Conservation (phyloP, 2,888 invertebrate species). For the Furcula furcula region DNA sequence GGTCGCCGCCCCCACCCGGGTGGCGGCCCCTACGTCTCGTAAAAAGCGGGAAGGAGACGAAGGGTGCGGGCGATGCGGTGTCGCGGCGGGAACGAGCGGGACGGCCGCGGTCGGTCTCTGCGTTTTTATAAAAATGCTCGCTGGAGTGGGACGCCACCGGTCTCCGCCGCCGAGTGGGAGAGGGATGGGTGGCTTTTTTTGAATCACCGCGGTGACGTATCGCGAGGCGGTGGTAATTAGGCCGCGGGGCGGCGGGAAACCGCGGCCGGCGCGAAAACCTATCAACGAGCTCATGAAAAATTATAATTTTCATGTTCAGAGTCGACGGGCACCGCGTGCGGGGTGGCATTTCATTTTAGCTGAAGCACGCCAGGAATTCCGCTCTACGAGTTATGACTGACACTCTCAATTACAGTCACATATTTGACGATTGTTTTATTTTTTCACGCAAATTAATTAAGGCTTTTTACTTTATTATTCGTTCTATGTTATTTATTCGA, state of each 20-base stretch:
- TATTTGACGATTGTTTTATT: not conserved
- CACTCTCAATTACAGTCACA: constrained; percentile 37
- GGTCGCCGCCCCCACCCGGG: constrained; percentile 79
- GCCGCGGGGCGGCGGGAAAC: constrained; percentile 80
- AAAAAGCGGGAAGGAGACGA: constrained; percentile 83
- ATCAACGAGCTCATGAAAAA: constrained; percentile 81
- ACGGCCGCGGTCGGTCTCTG: constrained; percentile 76
- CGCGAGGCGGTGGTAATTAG: constrained; percentile 78
- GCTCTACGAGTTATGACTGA: constrained; percentile 43
- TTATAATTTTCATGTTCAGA: constrained; percentile 76
- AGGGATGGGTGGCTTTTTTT: constrained; percentile 78
- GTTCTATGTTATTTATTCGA: no score
- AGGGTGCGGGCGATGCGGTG: constrained; percentile 70
- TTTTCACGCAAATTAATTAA: not conserved
- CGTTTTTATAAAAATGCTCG: constrained; percentile 81
- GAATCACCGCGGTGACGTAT: constrained; percentile 79
- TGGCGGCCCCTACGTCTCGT: constrained; percentile 81
- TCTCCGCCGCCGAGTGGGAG: constrained; percentile 48
- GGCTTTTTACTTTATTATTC: not conserved
- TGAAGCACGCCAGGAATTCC: constrained; percentile 57
- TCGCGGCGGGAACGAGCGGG: constrained; percentile 74
- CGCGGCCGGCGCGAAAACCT: constrained; percentile 78
- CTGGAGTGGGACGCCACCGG: constrained; percentile 63
- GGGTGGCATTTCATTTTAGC: constrained; percentile 66
- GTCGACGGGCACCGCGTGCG: constrained; percentile 43